Evolutionary conservation across 2,797 vertebrate genomes (phyloP), one percentile per base, ranked within the genome.

Genomic region (Ctenopoma multispine): DNA sequence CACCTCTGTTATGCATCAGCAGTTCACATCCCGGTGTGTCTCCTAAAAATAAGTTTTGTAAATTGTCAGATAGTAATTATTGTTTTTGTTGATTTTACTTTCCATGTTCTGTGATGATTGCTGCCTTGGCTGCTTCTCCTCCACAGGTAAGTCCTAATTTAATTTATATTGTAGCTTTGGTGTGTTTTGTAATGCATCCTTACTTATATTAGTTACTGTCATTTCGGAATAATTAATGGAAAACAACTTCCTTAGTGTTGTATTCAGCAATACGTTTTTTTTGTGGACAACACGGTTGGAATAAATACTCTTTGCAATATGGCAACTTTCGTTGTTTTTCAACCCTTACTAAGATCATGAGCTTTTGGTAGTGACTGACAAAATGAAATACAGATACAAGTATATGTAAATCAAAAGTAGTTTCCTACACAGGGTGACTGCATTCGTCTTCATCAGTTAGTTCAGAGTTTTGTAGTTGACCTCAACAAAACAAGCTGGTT

Each of bases 141-240:
- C 44, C 34, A 21, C 41, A 95, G 94, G 94, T 95, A 82, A 94
- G 94, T 90, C 79, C 17, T 43, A 10, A 69, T 87, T 86, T 15
- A 11, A 31, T 60, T 80, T 11, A 10, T 54, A 8, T 54, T 60
- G 6, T 65, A 1, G 4, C 40, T 65, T 66, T 64, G 12, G 63
- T 49, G 4, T 51, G 1, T 54, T 38, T 55, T 57, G 60, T 48
- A 4, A 20, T 66, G 24, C 13, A 2, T 20, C 10, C 43, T 49
- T 60, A 11, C 54, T 69, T 5, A 57, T 43, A 4, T 1, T 9
- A 10, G n/a, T 44, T 2, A 3, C 6, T 54, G 23, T 38, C 21
- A 29, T 43, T 15, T 15, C 4, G 43, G 21, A 53, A 13, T 69
- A 38, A 61, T 9, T 29, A 44, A 56, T n/a, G 11, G 9, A 47